Conservation (phyloP, 1,140 invertebrate species). For the Anastrepha obliqua region DNA sequence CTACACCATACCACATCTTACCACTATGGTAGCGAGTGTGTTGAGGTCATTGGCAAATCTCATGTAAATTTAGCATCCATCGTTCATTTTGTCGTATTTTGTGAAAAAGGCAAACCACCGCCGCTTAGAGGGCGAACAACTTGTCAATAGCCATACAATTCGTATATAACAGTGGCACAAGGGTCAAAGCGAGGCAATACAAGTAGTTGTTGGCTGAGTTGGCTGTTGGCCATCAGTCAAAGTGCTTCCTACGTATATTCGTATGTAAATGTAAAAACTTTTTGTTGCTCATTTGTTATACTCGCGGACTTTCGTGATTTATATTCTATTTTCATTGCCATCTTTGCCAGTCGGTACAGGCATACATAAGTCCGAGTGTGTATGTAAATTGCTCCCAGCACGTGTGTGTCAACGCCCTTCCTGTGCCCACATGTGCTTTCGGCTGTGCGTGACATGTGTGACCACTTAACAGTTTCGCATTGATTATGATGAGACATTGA, state of each 20-base stretch:
- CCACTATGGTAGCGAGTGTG: too few relatives aligned
- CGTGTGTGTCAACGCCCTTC: constrained; percentile 1
- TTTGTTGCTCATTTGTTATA: not conserved
- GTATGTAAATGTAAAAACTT: not conserved
- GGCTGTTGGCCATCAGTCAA: not conserved
- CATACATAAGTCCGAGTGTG: too few relatives aligned
- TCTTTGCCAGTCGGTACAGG: not conserved
- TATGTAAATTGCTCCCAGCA: not conserved
- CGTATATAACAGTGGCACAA: not conserved
- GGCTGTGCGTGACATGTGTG: constrained; percentile 6
- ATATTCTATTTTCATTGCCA: not conserved
- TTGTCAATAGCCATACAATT: not conserved
- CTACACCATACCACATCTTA: too few relatives aligned
- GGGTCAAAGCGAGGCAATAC: not conserved
- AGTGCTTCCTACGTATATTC: not conserved
- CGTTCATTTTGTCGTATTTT: not conserved
- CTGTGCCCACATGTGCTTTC: not conserved
- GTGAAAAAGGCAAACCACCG: not conserved
- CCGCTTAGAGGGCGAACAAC: not conserved
- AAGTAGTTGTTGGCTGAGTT: not conserved
- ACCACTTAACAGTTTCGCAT: constrained; percentile 18
- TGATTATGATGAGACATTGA: constrained; percentile 44
- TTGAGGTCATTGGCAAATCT: too few relatives aligned
- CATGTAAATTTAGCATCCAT: not conserved
- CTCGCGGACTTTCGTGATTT: not conserved